Evolutionary conservation across 2,797 vertebrate species (phyloP), one percentile per base, ranked within the genome.

Genomic region (Paedocypris micromegethes): DNA sequence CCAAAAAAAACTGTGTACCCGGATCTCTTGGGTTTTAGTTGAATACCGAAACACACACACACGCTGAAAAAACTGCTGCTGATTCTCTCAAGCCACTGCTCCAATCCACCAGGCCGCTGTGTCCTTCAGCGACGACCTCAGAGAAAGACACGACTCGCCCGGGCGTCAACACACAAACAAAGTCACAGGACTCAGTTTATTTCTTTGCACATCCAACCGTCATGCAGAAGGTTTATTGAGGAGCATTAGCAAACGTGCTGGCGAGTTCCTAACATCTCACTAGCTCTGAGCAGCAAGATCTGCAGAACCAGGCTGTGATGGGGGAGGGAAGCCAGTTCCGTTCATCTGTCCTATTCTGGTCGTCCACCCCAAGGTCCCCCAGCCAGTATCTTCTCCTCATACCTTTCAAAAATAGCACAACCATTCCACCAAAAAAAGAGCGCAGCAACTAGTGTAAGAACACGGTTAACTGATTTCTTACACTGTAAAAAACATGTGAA

Each of bases 321-420:
- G 57, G 64, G 50, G 52, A 64, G 41, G 61, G 47, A 58, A 23
- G 71, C 65, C 83, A 85, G 58, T 5, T 3, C 8, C 5, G 39
- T 50, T 5, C 52, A 66, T 66, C 63, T 75, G 83, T 77, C 81
- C 76, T 84, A 81, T 76, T 49, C 68, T 61, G 75, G 65, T 71
- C 62, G 77, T 79, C 85, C 85, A 85, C 86, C 86, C 82, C 77
- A 78, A 84, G 78, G 75, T 60, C 42, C 65, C 66, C 49, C 80
- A 80, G 82, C 83, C 84, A 83, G 79, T 70, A 78, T 83, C 80
- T 81, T 81, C 75, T 77, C 77, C 81, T 78, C 81, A 81, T 82
- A 80, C 80, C 72, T 75, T 74, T 83, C 85, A 88, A 84, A 89
- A 89, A 89, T 90, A 90, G 86, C 72, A 72, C 48, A 38, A 62